Conservation (phyloP, 1,140 invertebrate species). For the Drosophila baimaii region DNA sequence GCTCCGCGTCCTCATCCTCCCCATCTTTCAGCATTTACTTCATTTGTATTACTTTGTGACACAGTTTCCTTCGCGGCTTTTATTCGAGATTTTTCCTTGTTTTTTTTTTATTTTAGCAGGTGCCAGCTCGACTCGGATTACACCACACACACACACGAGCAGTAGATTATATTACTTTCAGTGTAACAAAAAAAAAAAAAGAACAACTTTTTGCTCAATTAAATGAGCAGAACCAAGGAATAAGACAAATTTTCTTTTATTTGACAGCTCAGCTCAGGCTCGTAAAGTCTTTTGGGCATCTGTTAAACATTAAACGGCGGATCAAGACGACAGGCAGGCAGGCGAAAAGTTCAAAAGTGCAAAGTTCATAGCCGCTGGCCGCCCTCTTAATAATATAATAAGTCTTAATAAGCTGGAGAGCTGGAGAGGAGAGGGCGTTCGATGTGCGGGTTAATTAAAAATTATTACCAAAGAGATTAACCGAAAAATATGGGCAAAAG, state of each 20-base stretch:
- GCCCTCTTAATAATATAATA: conserved; percentile 28
- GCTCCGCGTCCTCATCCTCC: neutral
- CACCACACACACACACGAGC: neutral
- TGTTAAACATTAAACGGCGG: conserved; percentile 30
- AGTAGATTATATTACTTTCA: conserved; percentile 26
- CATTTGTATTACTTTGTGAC: conserved; percentile 54
- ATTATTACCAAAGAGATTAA: conserved; percentile 71
- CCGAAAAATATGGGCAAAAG: conserved; percentile 27
- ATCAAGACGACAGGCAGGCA: conserved; percentile 3
- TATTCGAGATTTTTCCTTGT: neutral
- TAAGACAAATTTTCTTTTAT: conserved; percentile 8
- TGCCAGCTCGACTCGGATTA: conserved; percentile 29
- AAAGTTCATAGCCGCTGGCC: conserved; percentile 38
- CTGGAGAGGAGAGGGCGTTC: no score
- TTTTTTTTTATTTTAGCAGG: conserved; percentile 12
- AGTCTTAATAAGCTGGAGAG: conserved; percentile 58
- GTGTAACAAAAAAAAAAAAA: conserved; percentile 4
- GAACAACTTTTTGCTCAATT: conserved; percentile 23
- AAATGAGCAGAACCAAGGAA: conserved; percentile 4
- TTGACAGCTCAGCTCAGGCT: conserved; percentile 14
- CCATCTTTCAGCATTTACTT: neutral
- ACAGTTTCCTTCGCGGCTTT: conserved; percentile 25
- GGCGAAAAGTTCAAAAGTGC: conserved; percentile 44
- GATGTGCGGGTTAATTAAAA: conserved; percentile 71
- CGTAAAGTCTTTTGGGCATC: conserved; percentile 11